phyloP scores from a whole-genome alignment of 2,797 vertebrate species.

The Acanthurus tractus region DNA sequence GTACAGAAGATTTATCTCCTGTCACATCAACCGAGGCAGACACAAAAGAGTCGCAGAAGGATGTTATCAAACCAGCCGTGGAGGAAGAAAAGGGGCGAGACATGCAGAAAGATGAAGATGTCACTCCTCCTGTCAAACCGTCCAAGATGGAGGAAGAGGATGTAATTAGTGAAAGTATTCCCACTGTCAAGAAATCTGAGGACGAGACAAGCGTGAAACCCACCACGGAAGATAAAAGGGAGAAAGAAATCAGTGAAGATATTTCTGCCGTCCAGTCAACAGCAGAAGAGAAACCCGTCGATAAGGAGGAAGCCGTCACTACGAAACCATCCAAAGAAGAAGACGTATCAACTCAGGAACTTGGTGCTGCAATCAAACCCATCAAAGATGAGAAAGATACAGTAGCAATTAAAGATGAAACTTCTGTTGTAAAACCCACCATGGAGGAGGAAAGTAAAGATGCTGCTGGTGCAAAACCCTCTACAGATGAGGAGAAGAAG shows the following conservation, averaged over 20 bases:
- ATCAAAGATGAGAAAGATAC: constrained; percentile 44
- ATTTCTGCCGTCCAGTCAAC: constrained; percentile 26
- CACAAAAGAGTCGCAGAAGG: constrained; percentile 32
- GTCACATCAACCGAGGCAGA: constrained; percentile 15
- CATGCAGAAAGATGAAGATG: constrained; percentile 24
- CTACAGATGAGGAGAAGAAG: constrained; percentile 35
- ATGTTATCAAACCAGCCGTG: constrained; percentile 23
- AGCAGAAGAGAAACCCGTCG: constrained; percentile 19
- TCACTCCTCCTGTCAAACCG: constrained; percentile 19
- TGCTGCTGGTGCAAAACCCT: constrained; percentile 9
- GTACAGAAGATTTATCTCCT: constrained; percentile 39
- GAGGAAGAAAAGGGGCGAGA: constrained; percentile 41
- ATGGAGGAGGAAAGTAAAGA: constrained; percentile 51
- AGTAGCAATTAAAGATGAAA: constrained; percentile 20
- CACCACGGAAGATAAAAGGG: constrained; percentile 13
- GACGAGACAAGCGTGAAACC: constrained; percentile 35
- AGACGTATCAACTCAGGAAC: constrained; percentile 24
- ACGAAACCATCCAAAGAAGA: constrained; percentile 48
- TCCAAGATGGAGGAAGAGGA: constrained; percentile 37
- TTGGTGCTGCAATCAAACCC: constrained; percentile 12
- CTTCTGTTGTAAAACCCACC: constrained; percentile 31
- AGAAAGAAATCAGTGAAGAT: constrained; percentile 50
- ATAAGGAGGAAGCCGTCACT: constrained; percentile 32
- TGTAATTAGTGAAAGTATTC: constrained; percentile 22
- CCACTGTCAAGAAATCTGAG: constrained; percentile 27